Conservation (phyloP, 2,888 invertebrate species). For the Heliconius ismenius region DNA sequence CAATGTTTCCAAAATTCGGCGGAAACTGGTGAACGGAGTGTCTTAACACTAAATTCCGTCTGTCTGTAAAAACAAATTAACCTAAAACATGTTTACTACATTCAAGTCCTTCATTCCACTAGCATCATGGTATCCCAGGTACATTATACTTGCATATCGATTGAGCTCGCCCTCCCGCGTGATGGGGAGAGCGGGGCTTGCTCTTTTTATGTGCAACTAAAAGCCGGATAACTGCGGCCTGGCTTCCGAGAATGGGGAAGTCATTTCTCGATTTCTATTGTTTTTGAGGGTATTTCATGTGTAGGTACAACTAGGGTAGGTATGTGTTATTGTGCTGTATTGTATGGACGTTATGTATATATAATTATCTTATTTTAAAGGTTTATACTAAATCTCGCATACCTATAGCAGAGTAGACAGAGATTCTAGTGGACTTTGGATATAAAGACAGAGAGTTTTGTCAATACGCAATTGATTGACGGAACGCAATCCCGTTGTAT, state of each 20-base stretch:
- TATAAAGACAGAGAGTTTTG: too few species aligned
- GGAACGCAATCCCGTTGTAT: too few species aligned
- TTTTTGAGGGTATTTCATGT: constrained; percentile 11
- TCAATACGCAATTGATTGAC: too few species aligned
- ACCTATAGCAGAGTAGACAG: too few species aligned
- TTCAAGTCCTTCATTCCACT: constrained; percentile 41
- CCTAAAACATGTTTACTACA: background rate
- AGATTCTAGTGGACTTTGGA: too few species aligned
- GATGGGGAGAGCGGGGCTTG: constrained; percentile 51
- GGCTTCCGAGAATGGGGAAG: constrained; percentile 55
- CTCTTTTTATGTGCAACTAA: constrained; percentile 64
- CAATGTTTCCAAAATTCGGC: too few species aligned
- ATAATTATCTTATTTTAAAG: background rate
- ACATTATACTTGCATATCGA: constrained; percentile 75
- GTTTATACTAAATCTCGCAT: too few species aligned
- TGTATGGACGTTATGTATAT: background rate
- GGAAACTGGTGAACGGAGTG: too few species aligned
- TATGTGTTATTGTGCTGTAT: background rate
- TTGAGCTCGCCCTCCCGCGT: constrained; percentile 59
- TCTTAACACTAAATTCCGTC: too few species aligned
- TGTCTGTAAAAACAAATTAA: background rate
- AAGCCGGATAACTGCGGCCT: constrained; percentile 65
- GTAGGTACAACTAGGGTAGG: background rate
- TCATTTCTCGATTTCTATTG: constrained; percentile 37
- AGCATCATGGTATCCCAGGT: constrained; percentile 55